Evolutionary conservation across 2,797 vertebrate genomes (phyloP).

Genomic region (Acanthornis magna): DNA sequence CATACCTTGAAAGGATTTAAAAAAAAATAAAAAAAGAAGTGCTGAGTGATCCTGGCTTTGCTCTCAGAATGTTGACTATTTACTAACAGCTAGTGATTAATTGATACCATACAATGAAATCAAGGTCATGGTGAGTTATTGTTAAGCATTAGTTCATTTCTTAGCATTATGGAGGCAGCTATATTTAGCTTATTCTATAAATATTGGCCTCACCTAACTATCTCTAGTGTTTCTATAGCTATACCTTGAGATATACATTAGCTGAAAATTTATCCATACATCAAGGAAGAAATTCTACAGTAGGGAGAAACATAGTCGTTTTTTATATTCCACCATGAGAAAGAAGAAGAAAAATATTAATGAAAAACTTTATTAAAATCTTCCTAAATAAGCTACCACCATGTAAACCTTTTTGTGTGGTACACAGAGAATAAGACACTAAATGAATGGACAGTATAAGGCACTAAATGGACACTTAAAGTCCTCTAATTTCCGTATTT

Average conservation of each 20-base stretch:
- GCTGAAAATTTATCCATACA: neutral
- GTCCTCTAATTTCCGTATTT: neutral
- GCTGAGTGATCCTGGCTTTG: neutral
- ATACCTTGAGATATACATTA: neutral
- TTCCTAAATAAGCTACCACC: neutral
- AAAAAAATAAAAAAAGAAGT: neutral
- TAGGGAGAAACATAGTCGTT: neutral
- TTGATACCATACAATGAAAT: neutral
- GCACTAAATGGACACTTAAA: neutral
- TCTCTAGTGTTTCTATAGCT: neutral
- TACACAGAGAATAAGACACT: neutral
- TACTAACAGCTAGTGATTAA: neutral
- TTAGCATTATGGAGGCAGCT: neutral
- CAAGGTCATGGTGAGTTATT: neutral
- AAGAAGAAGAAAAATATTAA: neutral
- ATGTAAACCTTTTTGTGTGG: neutral
- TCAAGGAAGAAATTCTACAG: neutral
- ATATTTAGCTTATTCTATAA: neutral
- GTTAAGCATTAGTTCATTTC: neutral
- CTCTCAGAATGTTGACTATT: neutral
- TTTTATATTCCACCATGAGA: neutral
- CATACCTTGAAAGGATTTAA: neutral
- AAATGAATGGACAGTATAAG: neutral
- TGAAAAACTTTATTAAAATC: neutral
- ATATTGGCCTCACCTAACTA: neutral